Evolutionary conservation across 2,888 invertebrate species (phyloP).

Genomic region (Molorchus minor): DNA sequence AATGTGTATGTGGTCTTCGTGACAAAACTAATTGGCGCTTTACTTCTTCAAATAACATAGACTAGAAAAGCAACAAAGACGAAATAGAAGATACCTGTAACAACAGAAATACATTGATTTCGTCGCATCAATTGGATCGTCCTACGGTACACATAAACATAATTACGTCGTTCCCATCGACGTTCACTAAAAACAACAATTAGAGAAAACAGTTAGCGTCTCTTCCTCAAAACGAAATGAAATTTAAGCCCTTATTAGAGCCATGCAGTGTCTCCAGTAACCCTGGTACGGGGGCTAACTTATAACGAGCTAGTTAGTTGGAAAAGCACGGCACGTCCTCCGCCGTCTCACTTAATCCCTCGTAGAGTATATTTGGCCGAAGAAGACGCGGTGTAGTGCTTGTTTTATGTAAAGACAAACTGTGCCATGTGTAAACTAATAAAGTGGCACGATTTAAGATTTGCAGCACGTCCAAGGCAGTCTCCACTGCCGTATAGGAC

Average conservation of each 20-base stretch:
- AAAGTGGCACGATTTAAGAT: slow-evolving; percentile 53
- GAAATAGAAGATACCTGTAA: no score
- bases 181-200: slow-evolving; percentile 19
- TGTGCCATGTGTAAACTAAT: slow-evolving; percentile 55
- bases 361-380: slow-evolving; percentile 36
- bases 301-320: slow-evolving; percentile 26
- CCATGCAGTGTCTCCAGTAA: slow-evolving; percentile 21
- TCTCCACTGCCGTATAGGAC: slow-evolving; percentile 37
- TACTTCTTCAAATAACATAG: no score
- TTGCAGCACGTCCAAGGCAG: slow-evolving; percentile 48
- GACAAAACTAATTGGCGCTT: no score
- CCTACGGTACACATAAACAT: slow-evolving; percentile 14
- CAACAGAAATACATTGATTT: slow-evolving; percentile 5
- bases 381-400: slow-evolving; percentile 38
- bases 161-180: slow-evolving; percentile 5
- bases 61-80: no score
- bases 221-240: slow-evolving; percentile 23
- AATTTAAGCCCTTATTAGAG: slow-evolving; percentile 18
- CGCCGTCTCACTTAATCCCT: slow-evolving; percentile 36
- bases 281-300: slow-evolving; percentile 24
- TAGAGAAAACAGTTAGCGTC: slow-evolving; percentile 26
- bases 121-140: slow-evolving; percentile 6
- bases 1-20: no score
- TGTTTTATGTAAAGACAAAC: slow-evolving; percentile 50
- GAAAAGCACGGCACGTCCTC: slow-evolving; percentile 32